Base-by-base conservation (phyloP, 2,797 vertebrate genomes). In the Tiaroga cobitis region DNA sequence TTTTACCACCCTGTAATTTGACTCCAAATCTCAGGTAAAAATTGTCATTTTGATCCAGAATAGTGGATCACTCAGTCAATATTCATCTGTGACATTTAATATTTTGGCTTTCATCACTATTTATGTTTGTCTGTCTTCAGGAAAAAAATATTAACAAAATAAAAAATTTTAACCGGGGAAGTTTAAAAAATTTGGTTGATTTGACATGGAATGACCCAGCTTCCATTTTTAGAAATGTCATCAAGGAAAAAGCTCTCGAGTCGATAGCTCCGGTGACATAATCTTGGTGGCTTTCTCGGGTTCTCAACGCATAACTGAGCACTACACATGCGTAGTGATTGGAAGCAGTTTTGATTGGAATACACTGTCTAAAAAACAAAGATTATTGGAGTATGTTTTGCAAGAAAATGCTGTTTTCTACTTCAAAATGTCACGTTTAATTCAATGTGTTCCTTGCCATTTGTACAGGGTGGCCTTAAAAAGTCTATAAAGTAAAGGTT, bases 141-240 rank as follows among this genome's bases (percentile, higher is more conserved):
- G 11, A 13, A 43, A 43, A 43, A 43, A 43, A 41, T 9, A 41
- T 41, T 43, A 43, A 43, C 41, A 4, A 41, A 43, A 43, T 43
- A 3, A 3, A 13, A 43, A 13, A 1, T 13, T 43, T 41, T 0
- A 39, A 39, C 37, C 0, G 1, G 8, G 8, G 37, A 39, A 10
- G 41, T 41, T 11, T 43, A 10, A 1, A 43, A 43, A 43, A 43
- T 43, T 3, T 13, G 43, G 3, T 43, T 43, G 11, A 43, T 43
- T 43, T 43, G 43, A 43, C 43, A 43, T 43, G 10, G 3, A 43
- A 43, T 43, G 41, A 43, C 41, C 41, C 3, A 43, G 41, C 10
- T 26, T 26, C 1, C 24, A 59, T 13, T 26, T 49, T 15, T 26
- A 29, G 11, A 63, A n/a, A 63, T 26, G n/a, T 29, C 59, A 26